Evolutionary conservation across 2,113 vertebrate species (phyloP), one percentile per base, ranked within the genome.

Genomic region (Gavialis gangeticus): DNA sequence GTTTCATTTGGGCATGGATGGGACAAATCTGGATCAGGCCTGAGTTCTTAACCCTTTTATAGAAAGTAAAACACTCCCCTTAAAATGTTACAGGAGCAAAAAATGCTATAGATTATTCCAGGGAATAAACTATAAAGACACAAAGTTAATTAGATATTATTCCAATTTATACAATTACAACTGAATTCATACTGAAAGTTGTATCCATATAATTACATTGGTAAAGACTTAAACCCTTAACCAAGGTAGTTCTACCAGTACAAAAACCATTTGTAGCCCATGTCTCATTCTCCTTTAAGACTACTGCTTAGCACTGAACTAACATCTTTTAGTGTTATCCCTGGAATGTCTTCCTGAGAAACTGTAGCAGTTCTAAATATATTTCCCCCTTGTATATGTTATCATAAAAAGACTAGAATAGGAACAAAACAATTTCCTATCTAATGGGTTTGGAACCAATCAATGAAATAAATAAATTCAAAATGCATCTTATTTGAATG

Each of bases 131-230:
- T 34, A 34, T 34, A 34, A 34, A 34, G 34, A 34, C 34, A 34
- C 34, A 34, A 34, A 34, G 34, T 34, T 34, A 34, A 34, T 34
- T 34, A 34, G 34, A 34, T 34, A 34, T 34, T 34, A 34, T 34
- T 66, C 28, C 28, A 14, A 66, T 66, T n/a, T 66, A 66, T 66
- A 66, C 16, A 8, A 25, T 15, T 66, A 16, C 4, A 64, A 54
- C 28, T 76, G 56, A n/a, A 84, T 7, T 1, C 77, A 73, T 54
- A 28, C 58, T 58, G 30, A 17, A 5, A 7, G 27, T 22, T 16
- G 28, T 17, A 59, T 19, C 19, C 16, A 2, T 1, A 0, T 1
- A 25, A 10, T 2, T 59, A 25, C 27, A 79, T 66, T 66, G 25
- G 13, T n/a, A n/a, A 66, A 14, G 28, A 66, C 34, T 34, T 34